Base-by-base conservation (phyloP, 2,888 invertebrate species). In the Stramonita haemastoma region DNA sequence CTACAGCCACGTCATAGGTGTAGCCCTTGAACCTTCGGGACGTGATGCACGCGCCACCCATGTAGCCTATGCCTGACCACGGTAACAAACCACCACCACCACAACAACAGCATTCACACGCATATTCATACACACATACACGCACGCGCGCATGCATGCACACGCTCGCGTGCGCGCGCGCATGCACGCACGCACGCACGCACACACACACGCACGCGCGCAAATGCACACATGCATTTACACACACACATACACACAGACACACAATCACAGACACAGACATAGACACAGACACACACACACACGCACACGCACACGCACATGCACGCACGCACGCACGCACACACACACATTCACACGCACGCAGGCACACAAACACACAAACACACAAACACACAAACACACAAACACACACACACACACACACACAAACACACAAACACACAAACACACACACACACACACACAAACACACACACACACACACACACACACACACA, bases 1-100 rank as follows among this genome's bases (percentile, higher is more conserved):
- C 93, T 60, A 94, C 93, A 15, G 93, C 94, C 86, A 94, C 94
- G 89, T 94, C 93, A 85, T 93, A 94, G 0, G 93, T 93, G 83
- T 93, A 90, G 79, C 93, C 93, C 0, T 91, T 86, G 90, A 94
- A 93, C 56, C 92, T 91, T 32, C 93, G 91, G 5, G 93, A 92
- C 0, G 94, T 93, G 34, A 94, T 91, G 91, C 94, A 94, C 0
- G 94, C 94, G 2, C 94, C 94, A 86, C 93, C 89, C 2, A 94
- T 94, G 88, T 93, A 94, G 0, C 93, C 94, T 11, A 94, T 93
- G 26, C 94, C 94, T 22, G n/a, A 4, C 15, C 29, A 79, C 29
- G n/a, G 22, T 46, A 2, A 46, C 46, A 46, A 46, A 46, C 46
- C 2, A 46, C 8, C 2, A 46, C 46, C 2, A 8, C 46, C 2